Conservation (phyloP, 2,113 vertebrate species). For the Poeciliopsis turrubarensis region DNA sequence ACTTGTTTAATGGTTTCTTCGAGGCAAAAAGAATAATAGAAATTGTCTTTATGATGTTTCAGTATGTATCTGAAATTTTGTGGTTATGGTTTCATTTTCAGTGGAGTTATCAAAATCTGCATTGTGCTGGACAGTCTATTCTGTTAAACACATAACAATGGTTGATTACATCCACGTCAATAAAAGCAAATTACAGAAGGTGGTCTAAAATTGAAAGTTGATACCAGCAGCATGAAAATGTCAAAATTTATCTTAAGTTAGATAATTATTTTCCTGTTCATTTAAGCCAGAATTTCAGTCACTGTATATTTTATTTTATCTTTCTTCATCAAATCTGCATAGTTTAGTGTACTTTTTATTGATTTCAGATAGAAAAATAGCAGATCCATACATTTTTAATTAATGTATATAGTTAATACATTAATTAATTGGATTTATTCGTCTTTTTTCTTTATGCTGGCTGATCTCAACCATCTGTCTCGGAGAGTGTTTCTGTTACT, state of each 20-base stretch:
- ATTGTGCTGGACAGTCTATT: background rate
- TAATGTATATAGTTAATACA: no score
- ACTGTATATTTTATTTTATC: background rate
- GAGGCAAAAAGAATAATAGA: background rate
- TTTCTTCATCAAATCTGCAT: slow-evolving; percentile 26
- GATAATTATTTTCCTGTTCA: background rate
- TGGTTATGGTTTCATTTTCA: background rate
- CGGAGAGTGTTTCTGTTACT: slow-evolving; percentile 44
- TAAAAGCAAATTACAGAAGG: background rate
- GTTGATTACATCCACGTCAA: background rate
- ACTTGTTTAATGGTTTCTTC: slow-evolving; percentile 3
- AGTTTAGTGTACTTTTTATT: slow-evolving; percentile 36
- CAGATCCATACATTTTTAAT: slow-evolving; percentile 32
- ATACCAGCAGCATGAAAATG: background rate
- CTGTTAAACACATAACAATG: background rate
- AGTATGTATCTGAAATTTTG: background rate
- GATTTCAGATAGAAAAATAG: slow-evolving; percentile 35
- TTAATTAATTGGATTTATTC: slow-evolving; percentile 14
- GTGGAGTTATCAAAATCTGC: background rate
- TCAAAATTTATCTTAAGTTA: background rate
- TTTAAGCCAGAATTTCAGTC: background rate
- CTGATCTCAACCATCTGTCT: slow-evolving; percentile 31
- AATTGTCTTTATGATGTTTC: background rate
- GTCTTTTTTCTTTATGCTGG: background rate
- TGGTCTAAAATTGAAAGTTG: background rate